Conservation (phyloP, 2,888 invertebrate species). For the Himalopsyche kuldschensis region DNA sequence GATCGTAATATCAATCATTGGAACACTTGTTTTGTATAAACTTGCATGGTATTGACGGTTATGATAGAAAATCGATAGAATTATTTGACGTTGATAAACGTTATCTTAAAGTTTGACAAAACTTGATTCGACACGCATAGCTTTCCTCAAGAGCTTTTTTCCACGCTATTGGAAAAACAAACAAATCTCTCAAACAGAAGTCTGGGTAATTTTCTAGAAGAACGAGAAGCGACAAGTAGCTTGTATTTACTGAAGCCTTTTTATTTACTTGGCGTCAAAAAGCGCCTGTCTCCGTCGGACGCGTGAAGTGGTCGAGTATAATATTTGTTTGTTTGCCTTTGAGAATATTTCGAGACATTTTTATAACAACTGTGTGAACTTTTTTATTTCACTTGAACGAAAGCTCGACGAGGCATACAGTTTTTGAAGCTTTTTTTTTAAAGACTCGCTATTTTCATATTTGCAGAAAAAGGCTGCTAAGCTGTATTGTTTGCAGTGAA, state of each 20-base stretch:
- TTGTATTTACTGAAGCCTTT: not conserved
- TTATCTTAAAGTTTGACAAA: not conserved
- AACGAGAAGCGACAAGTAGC: not conserved
- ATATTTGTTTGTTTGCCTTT: conserved; percentile 32
- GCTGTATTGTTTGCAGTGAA: not conserved
- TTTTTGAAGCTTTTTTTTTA: not conserved
- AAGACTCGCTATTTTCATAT: not conserved
- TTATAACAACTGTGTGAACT: conserved; percentile 25
- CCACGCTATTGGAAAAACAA: not conserved
- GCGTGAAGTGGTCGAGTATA: conserved; percentile 26
- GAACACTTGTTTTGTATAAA: too few species aligned
- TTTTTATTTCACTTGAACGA: not conserved
- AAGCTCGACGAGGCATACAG: not conserved
- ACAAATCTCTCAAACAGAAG: not conserved
- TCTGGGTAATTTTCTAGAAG: not conserved
- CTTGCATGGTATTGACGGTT: too few species aligned
- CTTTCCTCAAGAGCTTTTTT: not conserved
- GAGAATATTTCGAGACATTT: conserved; percentile 22
- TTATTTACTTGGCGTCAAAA: not conserved
- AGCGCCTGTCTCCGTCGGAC: not conserved
- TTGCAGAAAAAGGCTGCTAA: not conserved
- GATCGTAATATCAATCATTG: too few species aligned
- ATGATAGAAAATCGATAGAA: too few species aligned
- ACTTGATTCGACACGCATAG: not conserved
- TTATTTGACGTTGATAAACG: too few species aligned